Base-by-base conservation (phyloP, 1,140 invertebrate genomes). In the Drosophila willistoni region DNA sequence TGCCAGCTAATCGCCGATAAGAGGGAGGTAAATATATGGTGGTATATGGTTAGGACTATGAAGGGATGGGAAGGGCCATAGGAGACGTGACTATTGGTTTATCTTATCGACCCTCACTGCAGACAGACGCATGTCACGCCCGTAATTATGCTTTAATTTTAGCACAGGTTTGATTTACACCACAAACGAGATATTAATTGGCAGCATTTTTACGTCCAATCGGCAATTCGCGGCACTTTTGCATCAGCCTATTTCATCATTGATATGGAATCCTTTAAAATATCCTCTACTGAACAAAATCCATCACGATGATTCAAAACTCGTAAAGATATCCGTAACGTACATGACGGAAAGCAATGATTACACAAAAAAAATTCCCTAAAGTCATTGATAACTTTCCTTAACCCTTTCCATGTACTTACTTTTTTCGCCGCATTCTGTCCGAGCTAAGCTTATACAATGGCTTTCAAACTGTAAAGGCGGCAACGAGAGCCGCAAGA, bases 121-220 rank as follows among this genome's bases (percentile, higher is more conserved):
- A 74, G 81, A 84, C 85, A 90, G 74, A 25, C 71, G 72, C 81
- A 70, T 89, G 85, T 89, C 85, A 89, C 85, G 85, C 85, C 73
- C 78, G 68, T 86, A 90, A 90, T 90, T 90, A 90, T 90, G 82
- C 79, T 77, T 78, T 86, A 86, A 90, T 90, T 83, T 86, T 64
- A 77, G 47, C 59, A 64, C 42, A 60, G 64, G 60, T 86, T 79
- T 90, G 86, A 90, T 90, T 90, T 86, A 90, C 79, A 68, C 42
- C 56, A 54, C 33, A 65, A 71, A 84, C 64, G 72, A 47, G 19
- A 76, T 29, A 74, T 55, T 51, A 63, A 54, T 51, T 71, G 68
- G 41, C 57, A 64, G 73, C 36, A 41, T 19, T 62, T 61, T 71
- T 17, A 61, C 69, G 77, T 61, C 57, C 29, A 42, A 33, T 29